These are phyloP conservation scores for Tetraodon nigroviridis DNA, from an alignment of 2,113 vertebrate species.

Conservation along the genomic window DNA sequence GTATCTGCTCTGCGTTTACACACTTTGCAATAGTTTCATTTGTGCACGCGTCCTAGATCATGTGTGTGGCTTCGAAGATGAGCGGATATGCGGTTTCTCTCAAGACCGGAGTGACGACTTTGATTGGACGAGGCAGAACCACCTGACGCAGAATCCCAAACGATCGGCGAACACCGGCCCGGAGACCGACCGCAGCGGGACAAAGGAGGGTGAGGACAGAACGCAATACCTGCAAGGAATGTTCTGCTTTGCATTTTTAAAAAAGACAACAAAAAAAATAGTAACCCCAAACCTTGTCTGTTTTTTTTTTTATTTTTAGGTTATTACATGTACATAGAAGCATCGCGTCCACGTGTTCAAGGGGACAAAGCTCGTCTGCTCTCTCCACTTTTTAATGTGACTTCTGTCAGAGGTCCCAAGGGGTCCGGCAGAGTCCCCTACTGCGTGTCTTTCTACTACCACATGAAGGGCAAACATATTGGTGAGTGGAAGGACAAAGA, in stretches of 20 bases:
- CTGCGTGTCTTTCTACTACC: conserved; percentile 97
- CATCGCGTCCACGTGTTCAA: conserved; percentile 81
- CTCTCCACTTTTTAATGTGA: conserved; percentile 92
- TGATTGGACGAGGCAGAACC: conserved; percentile 96
- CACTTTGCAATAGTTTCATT: background rate
- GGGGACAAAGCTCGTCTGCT: conserved; percentile 91
- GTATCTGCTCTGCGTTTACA: background rate
- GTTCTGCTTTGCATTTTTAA: background rate
- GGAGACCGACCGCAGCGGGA: conserved; percentile 87
- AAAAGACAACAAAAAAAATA: background rate
- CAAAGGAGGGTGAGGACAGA: conserved; percentile 80
- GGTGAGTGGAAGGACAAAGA: conserved; percentile 77
- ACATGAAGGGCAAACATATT: conserved; percentile 97
- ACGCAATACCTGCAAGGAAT: background rate
- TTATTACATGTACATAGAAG: conserved; percentile 98
- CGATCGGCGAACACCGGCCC: conserved; percentile 92
- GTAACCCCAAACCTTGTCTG: background rate
- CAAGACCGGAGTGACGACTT: conserved; percentile 91
- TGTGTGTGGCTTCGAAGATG: conserved; percentile 92
- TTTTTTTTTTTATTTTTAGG: conserved; percentile 69
- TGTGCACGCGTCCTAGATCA: conserved; percentile 71
- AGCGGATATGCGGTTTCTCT: conserved; percentile 90
- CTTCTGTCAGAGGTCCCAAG: conserved; percentile 69
- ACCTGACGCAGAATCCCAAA: conserved; percentile 89
- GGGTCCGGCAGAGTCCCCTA: conserved; percentile 85